phyloP scores from a whole-genome alignment of 2,888 invertebrate species.

The Metopia argyrocephala region DNA sequence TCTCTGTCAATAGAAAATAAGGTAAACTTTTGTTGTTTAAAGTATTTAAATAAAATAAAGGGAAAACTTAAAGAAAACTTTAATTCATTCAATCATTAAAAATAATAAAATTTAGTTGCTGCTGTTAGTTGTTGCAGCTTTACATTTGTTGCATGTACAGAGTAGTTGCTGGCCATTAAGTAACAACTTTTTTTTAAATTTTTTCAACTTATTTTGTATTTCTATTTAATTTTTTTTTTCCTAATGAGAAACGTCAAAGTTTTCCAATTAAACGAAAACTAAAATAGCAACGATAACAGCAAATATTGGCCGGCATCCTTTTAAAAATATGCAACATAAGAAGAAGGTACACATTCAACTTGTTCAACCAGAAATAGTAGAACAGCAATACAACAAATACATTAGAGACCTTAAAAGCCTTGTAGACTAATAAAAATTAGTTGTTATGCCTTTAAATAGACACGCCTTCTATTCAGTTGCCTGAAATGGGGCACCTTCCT shows the following conservation, averaged over 20 bases:
- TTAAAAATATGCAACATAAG: conserved; percentile 34
- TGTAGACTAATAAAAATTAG: conserved; percentile 18
- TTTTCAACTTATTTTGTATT: not conserved
- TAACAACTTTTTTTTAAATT: not conserved
- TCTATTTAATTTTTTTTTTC: conserved; percentile 34
- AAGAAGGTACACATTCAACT: too few species aligned
- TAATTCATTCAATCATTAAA: not conserved
- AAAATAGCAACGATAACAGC: conserved; percentile 28
- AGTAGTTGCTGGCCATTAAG: conserved; percentile 52
- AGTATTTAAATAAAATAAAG: not conserved
- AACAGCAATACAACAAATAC: not conserved
- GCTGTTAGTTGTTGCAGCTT: conserved; percentile 40
- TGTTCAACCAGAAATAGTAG: conserved; percentile 24
- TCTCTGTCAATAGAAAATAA: not conserved
- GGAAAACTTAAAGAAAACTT: conserved; percentile 23
- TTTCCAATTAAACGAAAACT: conserved; percentile 63
- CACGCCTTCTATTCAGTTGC: too few species aligned
- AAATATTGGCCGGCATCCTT: conserved; percentile 29
- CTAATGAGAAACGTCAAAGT: conserved; percentile 61
- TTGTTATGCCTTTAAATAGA: conserved; percentile 21
- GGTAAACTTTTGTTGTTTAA: not conserved
- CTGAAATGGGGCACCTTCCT: too few species aligned
- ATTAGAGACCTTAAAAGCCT: conserved; percentile 13
- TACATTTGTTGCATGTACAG: not conserved
- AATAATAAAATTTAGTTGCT: too few species aligned